phyloP scores from a whole-genome alignment of 2,797 vertebrate species.

The Tarsius wallacei region DNA sequence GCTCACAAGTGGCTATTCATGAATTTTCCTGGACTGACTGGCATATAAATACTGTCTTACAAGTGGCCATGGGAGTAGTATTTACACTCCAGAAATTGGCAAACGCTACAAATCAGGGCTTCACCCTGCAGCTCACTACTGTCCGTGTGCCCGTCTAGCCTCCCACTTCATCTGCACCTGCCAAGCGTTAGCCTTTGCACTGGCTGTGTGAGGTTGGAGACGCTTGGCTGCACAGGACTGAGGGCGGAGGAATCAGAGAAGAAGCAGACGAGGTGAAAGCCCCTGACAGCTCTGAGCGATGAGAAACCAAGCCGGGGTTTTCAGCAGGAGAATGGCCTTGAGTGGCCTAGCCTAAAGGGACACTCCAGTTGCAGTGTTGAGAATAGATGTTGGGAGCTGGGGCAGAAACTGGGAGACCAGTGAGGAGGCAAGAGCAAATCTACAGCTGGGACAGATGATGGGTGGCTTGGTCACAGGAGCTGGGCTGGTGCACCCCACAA shows the following conservation, averaged over 20 bases:
- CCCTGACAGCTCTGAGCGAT: background rate
- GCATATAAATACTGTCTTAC: background rate
- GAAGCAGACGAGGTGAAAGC: background rate
- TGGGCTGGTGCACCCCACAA: accelerated
- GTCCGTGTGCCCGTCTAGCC: accelerated
- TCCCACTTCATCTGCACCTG: accelerated
- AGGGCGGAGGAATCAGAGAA: background rate
- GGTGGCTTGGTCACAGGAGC: background rate
- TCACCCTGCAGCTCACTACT: accelerated
- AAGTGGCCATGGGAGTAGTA: accelerated
- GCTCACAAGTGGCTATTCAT: background rate
- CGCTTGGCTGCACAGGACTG: background rate
- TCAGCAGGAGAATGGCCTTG: background rate
- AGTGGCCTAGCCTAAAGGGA: too few relatives aligned
- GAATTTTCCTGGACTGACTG: background rate
- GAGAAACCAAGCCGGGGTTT: background rate
- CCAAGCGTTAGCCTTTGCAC: background rate
- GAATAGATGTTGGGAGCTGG: background rate
- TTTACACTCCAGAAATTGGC: background rate
- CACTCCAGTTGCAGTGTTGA: background rate
- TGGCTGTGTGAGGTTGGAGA: background rate
- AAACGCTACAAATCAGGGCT: accelerated
- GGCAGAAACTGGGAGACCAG: background rate
- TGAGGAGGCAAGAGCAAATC: background rate
- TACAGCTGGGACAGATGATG: background rate